Evolutionary conservation across 2,888 invertebrate genomes (phyloP).

Genomic region (Limnephilus auricula): DNA sequence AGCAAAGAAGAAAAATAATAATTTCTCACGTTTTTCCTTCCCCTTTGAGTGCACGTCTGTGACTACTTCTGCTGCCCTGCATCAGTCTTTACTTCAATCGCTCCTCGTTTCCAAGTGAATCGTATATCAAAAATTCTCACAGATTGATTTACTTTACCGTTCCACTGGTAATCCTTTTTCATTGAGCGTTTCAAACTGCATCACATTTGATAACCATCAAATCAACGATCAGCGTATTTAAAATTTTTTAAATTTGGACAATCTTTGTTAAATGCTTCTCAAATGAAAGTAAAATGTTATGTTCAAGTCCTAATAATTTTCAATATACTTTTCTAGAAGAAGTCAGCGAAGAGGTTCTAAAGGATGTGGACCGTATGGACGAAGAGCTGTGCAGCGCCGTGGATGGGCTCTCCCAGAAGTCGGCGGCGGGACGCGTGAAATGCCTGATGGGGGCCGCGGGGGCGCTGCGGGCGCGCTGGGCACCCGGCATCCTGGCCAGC

Average conservation of each 20-base stretch:
- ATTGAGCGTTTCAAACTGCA: not conserved
- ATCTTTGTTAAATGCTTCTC: too few species aligned
- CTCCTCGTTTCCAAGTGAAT: not conserved
- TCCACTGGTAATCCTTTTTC: not conserved
- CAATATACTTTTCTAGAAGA: constrained; percentile 76
- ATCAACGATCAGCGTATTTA: too few species aligned
- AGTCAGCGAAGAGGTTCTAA: constrained; percentile 77
- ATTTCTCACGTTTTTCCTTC: not conserved
- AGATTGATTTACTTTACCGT: not conserved
- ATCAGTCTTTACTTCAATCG: not conserved
- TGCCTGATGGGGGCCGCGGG: constrained; percentile 85
- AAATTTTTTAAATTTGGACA: too few species aligned
- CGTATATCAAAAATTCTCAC: not conserved
- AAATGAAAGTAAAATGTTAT: too few species aligned
- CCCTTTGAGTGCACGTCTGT: not conserved
- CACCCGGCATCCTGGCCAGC: constrained; percentile 86
- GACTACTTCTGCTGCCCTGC: not conserved
- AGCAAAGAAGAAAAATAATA: not conserved
- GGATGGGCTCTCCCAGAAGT: constrained; percentile 93
- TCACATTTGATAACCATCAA: not conserved
- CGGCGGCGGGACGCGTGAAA: constrained; percentile 87
- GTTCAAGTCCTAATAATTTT: not conserved
- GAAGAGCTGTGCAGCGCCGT: constrained; percentile 92
- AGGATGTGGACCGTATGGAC: constrained; percentile 83
- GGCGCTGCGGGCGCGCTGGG: constrained; percentile 87